phyloP scores from a whole-genome alignment of 2,888 invertebrate genomes.

The Heliconius erato region DNA sequence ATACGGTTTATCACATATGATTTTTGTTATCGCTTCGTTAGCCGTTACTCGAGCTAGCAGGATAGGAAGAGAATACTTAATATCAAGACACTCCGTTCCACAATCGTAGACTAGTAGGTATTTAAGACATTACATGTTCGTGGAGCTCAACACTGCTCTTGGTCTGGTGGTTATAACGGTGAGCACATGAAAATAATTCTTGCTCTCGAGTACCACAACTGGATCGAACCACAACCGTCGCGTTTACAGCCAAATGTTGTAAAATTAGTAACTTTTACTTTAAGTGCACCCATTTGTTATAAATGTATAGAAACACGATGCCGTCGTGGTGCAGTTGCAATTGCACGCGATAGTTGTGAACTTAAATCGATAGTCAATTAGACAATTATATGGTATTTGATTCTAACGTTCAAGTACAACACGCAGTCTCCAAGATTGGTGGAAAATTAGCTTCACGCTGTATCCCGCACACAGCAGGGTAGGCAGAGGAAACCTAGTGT shows the following conservation, averaged over 20 bases:
- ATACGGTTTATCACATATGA: background rate
- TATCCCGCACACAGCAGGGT: too few relatives aligned
- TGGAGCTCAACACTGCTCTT: too few relatives aligned
- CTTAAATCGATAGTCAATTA: background rate
- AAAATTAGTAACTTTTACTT: background rate
- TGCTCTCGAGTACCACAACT: background rate
- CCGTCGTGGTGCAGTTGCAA: background rate
- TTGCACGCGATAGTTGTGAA: slow-evolving; percentile 2
- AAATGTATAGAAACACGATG: background rate
- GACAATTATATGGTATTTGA: background rate
- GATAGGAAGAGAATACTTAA: background rate
- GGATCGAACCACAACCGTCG: background rate
- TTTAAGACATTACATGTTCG: too few relatives aligned
- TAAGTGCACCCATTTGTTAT: background rate
- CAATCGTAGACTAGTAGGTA: too few relatives aligned
- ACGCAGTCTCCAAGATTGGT: background rate
- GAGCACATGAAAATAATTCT: background rate
- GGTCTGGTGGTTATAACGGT: too few relatives aligned
- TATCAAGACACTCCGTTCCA: too few relatives aligned
- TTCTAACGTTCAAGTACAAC: background rate
- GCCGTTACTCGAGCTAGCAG: background rate
- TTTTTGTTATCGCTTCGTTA: too few relatives aligned
- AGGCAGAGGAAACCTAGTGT: too few relatives aligned
- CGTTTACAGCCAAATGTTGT: background rate
- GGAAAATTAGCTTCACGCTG: too few relatives aligned